Conservation (phyloP, 1,140 invertebrate species). For the Drosophila yakuba region DNA sequence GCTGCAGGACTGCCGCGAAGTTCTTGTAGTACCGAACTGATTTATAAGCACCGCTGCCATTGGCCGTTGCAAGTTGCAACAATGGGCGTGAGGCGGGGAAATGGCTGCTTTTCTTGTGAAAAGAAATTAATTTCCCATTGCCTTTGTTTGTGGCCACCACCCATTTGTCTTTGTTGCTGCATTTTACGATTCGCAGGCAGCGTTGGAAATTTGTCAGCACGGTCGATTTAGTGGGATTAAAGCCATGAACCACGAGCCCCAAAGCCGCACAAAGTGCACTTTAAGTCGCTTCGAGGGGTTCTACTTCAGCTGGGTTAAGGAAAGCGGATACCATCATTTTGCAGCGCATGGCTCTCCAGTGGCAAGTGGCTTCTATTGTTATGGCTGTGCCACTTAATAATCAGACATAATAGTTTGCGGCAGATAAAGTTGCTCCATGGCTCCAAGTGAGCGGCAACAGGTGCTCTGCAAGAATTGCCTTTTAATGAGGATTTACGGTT, state of each 20-base stretch:
- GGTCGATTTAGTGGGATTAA: slow-evolving; percentile 50
- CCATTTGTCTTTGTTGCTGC: slow-evolving; percentile 70
- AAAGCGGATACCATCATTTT: slow-evolving; percentile 9
- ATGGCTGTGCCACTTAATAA: slow-evolving; percentile 73
- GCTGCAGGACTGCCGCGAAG: slow-evolving; percentile 1
- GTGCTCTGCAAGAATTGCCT: slow-evolving; percentile 53
- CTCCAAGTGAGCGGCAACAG: slow-evolving; percentile 46
- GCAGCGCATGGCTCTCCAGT: slow-evolving; percentile 25
- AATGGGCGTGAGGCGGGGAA: slow-evolving; percentile 7
- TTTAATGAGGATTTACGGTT: slow-evolving; percentile 73
- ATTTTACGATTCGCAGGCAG: slow-evolving; percentile 58
- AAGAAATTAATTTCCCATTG: slow-evolving; percentile 78
- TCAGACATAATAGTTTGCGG: slow-evolving; percentile 74
- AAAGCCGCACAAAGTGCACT: slow-evolving; percentile 58
- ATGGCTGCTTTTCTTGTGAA: slow-evolving; percentile 40
- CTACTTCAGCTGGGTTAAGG: not conserved
- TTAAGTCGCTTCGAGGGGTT: slow-evolving; percentile 40
- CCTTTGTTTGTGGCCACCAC: slow-evolving; percentile 61
- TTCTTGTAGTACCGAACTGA: slow-evolving; percentile 31
- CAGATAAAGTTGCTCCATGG: slow-evolving; percentile 50
- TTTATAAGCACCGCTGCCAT: slow-evolving; percentile 43
- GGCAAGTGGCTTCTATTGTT: slow-evolving; percentile 66
- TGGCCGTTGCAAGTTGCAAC: slow-evolving; percentile 22
- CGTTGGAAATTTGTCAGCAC: slow-evolving; percentile 65
- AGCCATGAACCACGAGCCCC: slow-evolving; percentile 17